Evolutionary conservation across 2,797 vertebrate species (phyloP), one percentile per base, ranked within the genome.

Genomic region (Chrysocyon brachyurus): DNA sequence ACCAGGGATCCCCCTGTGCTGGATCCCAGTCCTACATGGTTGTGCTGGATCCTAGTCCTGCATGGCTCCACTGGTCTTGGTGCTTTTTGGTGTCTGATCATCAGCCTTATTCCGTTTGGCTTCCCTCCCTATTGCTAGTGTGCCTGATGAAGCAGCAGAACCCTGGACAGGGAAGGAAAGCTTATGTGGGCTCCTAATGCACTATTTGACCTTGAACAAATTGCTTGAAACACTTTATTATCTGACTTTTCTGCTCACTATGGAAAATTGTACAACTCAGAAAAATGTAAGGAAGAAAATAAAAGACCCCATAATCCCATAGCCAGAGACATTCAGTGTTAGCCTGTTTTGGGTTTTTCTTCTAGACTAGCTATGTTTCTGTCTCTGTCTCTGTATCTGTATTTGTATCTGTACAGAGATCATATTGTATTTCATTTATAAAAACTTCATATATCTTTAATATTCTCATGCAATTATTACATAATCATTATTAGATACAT

Each of bases 231-330:
- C 3, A 7, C 33, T 92, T 83, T 73, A n/a, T 72, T 83, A 90
- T 95, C 82, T 87, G 78, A 59, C 56, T 93, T 84, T 95, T 88
- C 64, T 87, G 75, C n/a, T 87, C 26, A 46, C 83, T 63, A 79
- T 52, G 33, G 46, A 87, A 96, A 85, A 73, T 52, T 15, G n/a
- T 57, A 33, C 63, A n/a, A 24, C 84, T 92, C 26, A 12, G 70
- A 79, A 96, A 90, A 64, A 11, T 15, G 17, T 11, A 72, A 82
- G 19, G n/a, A 16, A 75, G 36, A 66, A 31, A 77, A 64, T 61
- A 46, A 57, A 87, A 92, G 84, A 26, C 36, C 36, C 31, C 46
- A 63, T 6, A 21, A 57, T 28, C 46, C 19, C n/a, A 63, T 28
- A 90, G 40, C 21, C 64, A 15, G 83, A 95, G 75, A 92, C 28